These are phyloP conservation scores for Terebella lapidaria DNA, from an alignment of 2,888 invertebrate species.

Conservation along the genomic window DNA sequence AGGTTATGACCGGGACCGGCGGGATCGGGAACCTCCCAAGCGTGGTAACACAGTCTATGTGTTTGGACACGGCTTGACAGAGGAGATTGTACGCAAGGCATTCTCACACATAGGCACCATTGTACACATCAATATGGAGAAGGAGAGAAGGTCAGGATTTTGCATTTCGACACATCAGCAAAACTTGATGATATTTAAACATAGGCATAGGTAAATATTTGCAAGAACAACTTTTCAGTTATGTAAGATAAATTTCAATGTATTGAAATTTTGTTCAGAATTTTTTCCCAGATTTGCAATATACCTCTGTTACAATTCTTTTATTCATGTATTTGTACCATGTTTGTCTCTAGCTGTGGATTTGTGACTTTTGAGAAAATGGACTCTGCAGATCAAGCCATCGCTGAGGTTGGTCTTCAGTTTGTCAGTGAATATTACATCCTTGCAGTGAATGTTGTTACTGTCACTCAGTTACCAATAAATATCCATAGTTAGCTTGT, in stretches of 20 bases:
- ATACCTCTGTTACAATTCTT: no score
- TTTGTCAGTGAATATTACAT: no score
- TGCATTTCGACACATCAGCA: no score
- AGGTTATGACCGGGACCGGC: constrained; percentile 1
- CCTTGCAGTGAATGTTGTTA: no score
- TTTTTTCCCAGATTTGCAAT: no score
- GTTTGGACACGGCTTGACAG: constrained; percentile 72
- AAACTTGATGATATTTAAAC: no score
- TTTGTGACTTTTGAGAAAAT: constrained; percentile 88
- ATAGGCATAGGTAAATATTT: no score
- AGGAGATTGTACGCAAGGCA: constrained; percentile 72
- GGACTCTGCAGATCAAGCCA: constrained; percentile 79
- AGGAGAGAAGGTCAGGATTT: constrained; percentile 71
- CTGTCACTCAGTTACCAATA: no score
- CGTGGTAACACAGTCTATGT: constrained; percentile 80
- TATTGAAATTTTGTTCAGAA: no score
- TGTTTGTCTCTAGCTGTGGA: constrained; percentile 65
- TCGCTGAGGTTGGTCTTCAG: constrained; percentile 65
- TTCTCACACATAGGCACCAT: constrained; percentile 72
- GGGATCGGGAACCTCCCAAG: constrained; percentile 8
- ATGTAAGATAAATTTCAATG: no score
- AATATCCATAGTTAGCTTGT: no score
- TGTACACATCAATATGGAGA: constrained; percentile 77
- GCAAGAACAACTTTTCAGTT: no score
- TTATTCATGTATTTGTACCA: neutral